Conservation (phyloP, 2,888 invertebrate genomes). For the Odontocolon sp. region DNA sequence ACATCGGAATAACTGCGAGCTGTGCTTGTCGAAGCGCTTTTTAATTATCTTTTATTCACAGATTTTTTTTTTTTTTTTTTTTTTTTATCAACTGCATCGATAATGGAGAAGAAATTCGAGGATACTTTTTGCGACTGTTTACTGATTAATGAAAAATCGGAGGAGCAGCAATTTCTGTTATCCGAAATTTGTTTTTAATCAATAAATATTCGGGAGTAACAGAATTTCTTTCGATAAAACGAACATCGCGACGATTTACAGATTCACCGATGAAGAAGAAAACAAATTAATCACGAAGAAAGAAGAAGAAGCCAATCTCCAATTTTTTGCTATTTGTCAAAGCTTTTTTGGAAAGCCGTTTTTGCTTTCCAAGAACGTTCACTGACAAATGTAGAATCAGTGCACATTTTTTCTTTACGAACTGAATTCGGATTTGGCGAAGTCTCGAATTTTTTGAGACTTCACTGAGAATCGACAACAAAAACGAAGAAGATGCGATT, state of each 20-base stretch:
- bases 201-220: conserved; percentile 11
- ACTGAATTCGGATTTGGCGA: conserved; percentile 18
- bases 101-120: neutral
- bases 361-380: conserved; percentile 37
- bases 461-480: conserved; percentile 36
- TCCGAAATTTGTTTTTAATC: conserved; percentile 8
- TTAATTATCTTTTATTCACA: conserved; percentile 9
- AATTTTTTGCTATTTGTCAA: conserved; percentile 25
- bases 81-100: conserved; percentile 6
- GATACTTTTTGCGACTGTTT: conserved; percentile 24
- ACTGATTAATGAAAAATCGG: conserved; percentile 11
- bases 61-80: conserved; percentile 11
- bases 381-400: conserved; percentile 53
- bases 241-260: neutral
- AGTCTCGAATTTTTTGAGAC: conserved; percentile 54
- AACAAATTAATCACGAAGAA: conserved; percentile 1
- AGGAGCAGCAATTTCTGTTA: conserved; percentile 47
- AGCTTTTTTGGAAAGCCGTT: conserved; percentile 35
- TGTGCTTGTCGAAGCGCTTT: conserved; percentile 34
- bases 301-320: conserved; percentile 11
- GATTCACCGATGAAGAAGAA: neutral
- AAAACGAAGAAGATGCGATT: conserved; percentile 14
- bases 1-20: neutral
- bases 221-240: neutral
- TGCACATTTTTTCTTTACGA: conserved; percentile 18